Conservation (phyloP, 2,113 vertebrate genomes). For the Tichodroma muraria region DNA sequence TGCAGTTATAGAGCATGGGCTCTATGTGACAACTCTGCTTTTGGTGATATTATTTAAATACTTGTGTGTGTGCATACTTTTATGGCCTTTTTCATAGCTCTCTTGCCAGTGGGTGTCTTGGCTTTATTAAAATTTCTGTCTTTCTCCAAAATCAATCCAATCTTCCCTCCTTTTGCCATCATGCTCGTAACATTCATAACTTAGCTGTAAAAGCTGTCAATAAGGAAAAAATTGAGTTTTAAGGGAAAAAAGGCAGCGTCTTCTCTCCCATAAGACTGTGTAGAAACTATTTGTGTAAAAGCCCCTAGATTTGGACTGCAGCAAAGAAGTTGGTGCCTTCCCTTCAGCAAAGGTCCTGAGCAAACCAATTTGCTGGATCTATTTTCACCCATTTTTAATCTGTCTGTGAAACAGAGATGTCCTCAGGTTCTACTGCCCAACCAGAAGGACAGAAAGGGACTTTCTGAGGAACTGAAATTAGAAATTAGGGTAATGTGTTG, state of each 20-base stretch:
- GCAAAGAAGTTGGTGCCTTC: not conserved
- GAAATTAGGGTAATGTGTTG: not conserved
- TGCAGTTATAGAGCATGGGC: not conserved
- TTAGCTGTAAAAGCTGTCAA: not conserved
- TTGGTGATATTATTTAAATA: not conserved
- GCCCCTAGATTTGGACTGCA: not conserved
- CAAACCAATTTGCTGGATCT: not conserved
- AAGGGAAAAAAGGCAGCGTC: not conserved
- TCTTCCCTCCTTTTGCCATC: not conserved
- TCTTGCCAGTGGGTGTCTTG: not conserved
- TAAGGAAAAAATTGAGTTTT: not conserved
- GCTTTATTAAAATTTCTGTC: not conserved
- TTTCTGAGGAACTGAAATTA: not conserved
- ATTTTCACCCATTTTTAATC: not conserved
- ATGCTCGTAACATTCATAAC: not conserved
- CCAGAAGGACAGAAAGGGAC: not conserved
- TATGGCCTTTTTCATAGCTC: not conserved
- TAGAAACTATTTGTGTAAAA: not conserved
- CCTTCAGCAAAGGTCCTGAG: not conserved
- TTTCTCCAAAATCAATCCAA: not conserved
- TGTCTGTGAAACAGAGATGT: not conserved
- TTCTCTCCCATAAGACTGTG: not conserved
- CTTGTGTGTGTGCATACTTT: not conserved
- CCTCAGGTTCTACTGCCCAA: not conserved
- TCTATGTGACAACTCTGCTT: not conserved